Evolutionary conservation across 30 jellyfish, hydroid and myxozoan species (phyloP).

Genomic region (Sanderia malayensis): DNA sequence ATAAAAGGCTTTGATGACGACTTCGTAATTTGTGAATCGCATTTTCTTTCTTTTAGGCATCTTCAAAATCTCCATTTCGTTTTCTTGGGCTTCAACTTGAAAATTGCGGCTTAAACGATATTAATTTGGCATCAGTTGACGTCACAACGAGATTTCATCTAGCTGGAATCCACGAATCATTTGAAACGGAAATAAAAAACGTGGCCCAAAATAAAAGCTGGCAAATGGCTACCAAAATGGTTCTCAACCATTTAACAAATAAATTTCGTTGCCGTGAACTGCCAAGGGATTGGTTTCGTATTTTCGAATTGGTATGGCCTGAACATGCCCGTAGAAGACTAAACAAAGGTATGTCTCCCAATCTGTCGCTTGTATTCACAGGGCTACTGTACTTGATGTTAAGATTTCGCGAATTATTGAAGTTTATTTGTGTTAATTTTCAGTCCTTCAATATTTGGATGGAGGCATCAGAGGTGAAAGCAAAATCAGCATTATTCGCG

Average conservation of each 20-base stretch:
- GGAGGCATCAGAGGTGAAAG: too few species aligned
- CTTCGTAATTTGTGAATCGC: too few species aligned
- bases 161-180: slow-evolving; percentile 3
- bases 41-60: too few species aligned
- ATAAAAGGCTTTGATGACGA: too few species aligned
- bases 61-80: too few species aligned
- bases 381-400: too few species aligned
- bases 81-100: neutral
- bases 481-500: neutral
- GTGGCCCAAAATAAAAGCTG: neutral
- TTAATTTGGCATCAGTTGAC: neutral
- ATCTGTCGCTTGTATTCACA: too few species aligned
- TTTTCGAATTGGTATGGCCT: neutral
- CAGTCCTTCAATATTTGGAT: too few species aligned
- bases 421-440: too few species aligned
- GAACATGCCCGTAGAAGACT: neutral
- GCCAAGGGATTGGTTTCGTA: neutral
- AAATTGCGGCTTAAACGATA: neutral
- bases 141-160: neutral
- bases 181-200: neutral
- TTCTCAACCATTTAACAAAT: neutral
- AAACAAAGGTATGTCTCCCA: neutral
- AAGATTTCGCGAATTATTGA: too few species aligned
- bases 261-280: neutral
- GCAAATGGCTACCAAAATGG: neutral